Conservation (phyloP, 2,888 invertebrate species). For the Cerastis leucographa region DNA sequence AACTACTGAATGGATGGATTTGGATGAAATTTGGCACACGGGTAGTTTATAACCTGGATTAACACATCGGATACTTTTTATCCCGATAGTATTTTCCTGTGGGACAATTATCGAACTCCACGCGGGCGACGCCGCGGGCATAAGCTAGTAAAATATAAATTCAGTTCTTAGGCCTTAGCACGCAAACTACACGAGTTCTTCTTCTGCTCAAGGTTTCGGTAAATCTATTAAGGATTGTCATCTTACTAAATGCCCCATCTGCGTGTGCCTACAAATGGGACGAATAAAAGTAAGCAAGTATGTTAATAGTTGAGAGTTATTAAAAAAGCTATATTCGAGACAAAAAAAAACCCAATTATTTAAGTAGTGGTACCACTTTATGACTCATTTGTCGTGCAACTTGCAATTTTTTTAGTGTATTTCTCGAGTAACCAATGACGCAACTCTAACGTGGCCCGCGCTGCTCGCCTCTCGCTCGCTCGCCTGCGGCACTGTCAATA, state of each 20-base stretch:
- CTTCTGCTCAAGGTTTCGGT: not conserved
- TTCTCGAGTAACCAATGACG: slow-evolving; percentile 82
- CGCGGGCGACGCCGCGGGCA: no score
- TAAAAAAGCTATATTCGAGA: slow-evolving; percentile 17
- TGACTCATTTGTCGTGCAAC: slow-evolving; percentile 82
- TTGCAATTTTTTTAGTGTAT: slow-evolving; percentile 78
- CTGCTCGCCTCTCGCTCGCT: slow-evolving; percentile 66
- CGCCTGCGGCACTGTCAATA: slow-evolving; percentile 88
- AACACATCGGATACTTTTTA: no score
- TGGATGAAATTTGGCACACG: no score
- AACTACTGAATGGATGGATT: no score
- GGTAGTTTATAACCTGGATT: no score
- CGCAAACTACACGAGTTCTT: not conserved
- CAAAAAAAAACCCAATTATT: slow-evolving; percentile 41
- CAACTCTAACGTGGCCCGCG: slow-evolving; percentile 80
- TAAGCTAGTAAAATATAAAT: no score
- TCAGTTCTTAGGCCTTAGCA: not conserved
- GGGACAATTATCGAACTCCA: no score
- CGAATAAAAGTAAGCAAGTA: slow-evolving; percentile 1
- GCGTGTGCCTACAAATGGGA: not conserved
- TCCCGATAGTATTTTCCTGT: no score
- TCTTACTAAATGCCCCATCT: not conserved
- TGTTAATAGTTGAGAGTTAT: slow-evolving; percentile 6
- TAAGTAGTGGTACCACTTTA: slow-evolving; percentile 30
- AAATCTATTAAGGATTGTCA: not conserved